Percentiles rank a stretch among this genome's conserved stretches.
These are phyloP conservation scores for Limnothrissa miodon DNA, from an alignment of 2,113 vertebrate species.

Conservation along the genomic window DNA sequence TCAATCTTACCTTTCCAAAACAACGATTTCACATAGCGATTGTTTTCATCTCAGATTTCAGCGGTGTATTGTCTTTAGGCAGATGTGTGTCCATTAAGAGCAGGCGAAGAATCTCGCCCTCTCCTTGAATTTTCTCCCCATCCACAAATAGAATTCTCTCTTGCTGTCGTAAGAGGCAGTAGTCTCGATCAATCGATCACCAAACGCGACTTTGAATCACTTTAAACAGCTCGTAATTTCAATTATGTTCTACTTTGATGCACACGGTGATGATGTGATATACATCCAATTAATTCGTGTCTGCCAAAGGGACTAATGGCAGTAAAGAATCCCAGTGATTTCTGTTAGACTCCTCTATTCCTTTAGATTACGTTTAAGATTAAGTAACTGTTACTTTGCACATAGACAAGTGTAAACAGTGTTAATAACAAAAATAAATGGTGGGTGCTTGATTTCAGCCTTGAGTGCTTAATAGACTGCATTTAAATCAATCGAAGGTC, in stretches of 20 bases:
- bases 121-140: conserved; percentile 34
- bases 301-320: neutral
- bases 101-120: conserved; percentile 32
- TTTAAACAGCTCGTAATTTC: neutral
- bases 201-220: conserved; percentile 11
- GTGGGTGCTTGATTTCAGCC: neutral
- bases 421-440: neutral
- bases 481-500: conserved; percentile 28
- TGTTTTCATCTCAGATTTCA: neutral
- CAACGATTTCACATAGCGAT: neutral
- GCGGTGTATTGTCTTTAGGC: neutral
- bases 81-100: conserved; percentile 32
- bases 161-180: conserved; percentile 38
- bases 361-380: neutral
- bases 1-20: conserved; percentile 32
- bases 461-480: neutral
- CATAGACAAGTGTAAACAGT: neutral
- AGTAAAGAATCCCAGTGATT: neutral
- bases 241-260: neutral
- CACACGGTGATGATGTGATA: neutral
- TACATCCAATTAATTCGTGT: conserved; percentile 25
- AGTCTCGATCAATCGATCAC: conserved; percentile 42
- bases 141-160: conserved; percentile 47
- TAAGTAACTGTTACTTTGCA: neutral
- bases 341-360: neutral